Conservation (phyloP, 2,797 vertebrate species). For the Hafferia zeledoni region DNA sequence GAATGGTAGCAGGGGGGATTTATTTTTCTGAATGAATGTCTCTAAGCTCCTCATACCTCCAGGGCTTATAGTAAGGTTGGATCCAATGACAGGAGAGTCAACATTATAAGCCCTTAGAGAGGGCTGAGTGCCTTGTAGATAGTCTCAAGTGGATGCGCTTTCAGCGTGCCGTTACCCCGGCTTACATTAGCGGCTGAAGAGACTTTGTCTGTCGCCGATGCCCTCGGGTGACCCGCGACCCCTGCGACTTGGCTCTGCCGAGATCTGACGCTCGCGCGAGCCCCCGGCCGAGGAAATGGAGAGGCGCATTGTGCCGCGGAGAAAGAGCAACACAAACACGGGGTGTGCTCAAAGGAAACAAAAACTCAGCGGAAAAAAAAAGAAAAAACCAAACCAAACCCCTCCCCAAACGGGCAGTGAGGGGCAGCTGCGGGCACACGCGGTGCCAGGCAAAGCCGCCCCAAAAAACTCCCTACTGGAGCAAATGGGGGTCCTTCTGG, state of each 20-base stretch:
- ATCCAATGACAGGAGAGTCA: conserved; percentile 83
- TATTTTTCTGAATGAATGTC: conserved; percentile 75
- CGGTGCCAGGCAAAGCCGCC: accelerated
- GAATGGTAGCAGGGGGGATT: conserved; percentile 72
- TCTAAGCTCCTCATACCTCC: conserved; percentile 76
- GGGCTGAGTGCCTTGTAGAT: conserved; percentile 79
- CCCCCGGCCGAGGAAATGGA: conserved; percentile 79
- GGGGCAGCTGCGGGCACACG: neutral
- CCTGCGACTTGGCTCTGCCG: conserved; percentile 72
- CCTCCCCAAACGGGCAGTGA: neutral
- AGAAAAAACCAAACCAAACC: conserved; percentile 52
- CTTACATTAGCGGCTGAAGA: conserved; percentile 79
- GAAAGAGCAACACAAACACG: conserved; percentile 79
- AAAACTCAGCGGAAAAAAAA: conserved; percentile 40
- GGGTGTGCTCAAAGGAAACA: conserved; percentile 79
- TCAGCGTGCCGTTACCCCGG: conserved; percentile 79
- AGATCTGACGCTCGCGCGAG: conserved; percentile 70
- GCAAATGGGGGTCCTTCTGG: accelerated
- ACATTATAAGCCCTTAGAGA: conserved; percentile 80
- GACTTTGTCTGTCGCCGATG: conserved; percentile 75
- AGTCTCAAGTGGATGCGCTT: conserved; percentile 85
- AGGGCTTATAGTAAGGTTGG: conserved; percentile 81
- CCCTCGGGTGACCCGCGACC: conserved; percentile 83
- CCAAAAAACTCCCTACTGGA: accelerated
- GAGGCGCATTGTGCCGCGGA: conserved; percentile 76